These are phyloP conservation scores for Anas platyrhynchos DNA, from an alignment of 2,113 vertebrate species.

Conservation along the genomic window DNA sequence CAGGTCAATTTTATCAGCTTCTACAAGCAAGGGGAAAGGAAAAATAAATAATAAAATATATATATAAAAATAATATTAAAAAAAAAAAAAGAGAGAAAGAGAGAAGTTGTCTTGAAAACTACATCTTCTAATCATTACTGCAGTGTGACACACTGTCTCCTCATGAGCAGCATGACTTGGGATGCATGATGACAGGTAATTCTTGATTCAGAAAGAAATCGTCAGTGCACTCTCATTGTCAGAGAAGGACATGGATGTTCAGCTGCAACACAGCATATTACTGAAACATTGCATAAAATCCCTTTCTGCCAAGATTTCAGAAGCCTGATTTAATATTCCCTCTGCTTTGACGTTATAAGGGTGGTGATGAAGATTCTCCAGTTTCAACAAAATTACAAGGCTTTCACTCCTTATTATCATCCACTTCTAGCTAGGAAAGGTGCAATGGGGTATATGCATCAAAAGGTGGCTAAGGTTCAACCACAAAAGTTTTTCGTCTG, in stretches of 20 bases:
- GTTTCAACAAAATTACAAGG: neutral
- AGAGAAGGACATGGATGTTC: constrained; percentile 25
- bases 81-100: neutral
- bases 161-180: constrained; percentile 23
- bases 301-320: constrained; percentile 20
- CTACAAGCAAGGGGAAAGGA: neutral
- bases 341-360: neutral
- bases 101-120: constrained; percentile 8
- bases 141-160: neutral
- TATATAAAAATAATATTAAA: no score
- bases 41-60: neutral
- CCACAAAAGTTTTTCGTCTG: neutral
- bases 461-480: neutral
- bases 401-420: neutral
- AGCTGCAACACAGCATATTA: neutral
- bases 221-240: constrained; percentile 39
- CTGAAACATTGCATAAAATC: constrained; percentile 35
- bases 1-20: constrained; percentile 27
- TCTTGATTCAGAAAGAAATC: constrained; percentile 56
- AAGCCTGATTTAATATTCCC: neutral
- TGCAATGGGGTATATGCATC: neutral
- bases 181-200: constrained; percentile 63
- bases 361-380: neutral
- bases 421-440: neutral
- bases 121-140: constrained; percentile 50